Conservation (phyloP, 2,113 vertebrate species). For the Arizona elegans region DNA sequence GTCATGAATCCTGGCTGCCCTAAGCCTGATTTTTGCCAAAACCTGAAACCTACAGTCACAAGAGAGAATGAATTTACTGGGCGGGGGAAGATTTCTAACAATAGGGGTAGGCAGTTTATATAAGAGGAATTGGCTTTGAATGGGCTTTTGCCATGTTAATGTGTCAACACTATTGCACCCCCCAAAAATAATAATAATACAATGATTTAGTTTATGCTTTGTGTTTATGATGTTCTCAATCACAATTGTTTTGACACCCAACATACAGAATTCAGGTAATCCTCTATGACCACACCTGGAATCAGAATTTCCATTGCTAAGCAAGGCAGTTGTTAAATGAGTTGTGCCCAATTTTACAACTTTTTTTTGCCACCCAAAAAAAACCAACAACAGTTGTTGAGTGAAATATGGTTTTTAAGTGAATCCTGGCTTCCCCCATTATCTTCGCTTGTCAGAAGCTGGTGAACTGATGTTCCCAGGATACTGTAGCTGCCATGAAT, state of each 20-base stretch:
- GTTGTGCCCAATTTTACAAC: not conserved
- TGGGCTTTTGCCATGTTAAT: not conserved
- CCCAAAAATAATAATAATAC: not conserved
- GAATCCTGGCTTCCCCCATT: not conserved
- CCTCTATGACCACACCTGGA: not conserved
- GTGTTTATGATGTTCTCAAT: not conserved
- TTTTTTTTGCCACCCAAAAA: not conserved
- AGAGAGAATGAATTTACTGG: not conserved
- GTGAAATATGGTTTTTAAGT: not conserved
- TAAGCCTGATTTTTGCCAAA: not conserved
- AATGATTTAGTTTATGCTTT: not conserved
- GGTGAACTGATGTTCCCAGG: not conserved
- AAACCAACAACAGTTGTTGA: not conserved
- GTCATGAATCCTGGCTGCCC: not conserved
- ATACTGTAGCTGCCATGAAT: not conserved
- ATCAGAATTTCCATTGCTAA: not conserved
- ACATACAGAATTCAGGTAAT: not conserved
- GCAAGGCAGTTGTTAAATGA: not conserved
- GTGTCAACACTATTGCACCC: not conserved
- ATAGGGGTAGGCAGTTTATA: not conserved
- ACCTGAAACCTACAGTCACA: not conserved
- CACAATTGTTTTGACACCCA: not conserved
- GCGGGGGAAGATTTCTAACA: not conserved
- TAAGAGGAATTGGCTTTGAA: not conserved
- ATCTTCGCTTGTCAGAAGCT: not conserved